Conservation (phyloP, 2,797 vertebrate species). For the Lophius americanus region DNA sequence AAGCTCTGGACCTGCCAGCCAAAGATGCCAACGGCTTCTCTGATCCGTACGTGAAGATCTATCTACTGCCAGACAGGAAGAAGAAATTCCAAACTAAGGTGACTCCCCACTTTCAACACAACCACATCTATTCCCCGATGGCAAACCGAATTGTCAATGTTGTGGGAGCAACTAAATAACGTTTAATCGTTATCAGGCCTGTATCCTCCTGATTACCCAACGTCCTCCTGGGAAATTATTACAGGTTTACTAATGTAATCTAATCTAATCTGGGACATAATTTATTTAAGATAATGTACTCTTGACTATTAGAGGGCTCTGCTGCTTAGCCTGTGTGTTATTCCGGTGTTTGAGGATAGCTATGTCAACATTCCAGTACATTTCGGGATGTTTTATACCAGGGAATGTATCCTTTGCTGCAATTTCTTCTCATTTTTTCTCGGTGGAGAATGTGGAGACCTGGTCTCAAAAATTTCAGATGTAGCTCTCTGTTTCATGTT, state of each 20-base stretch:
- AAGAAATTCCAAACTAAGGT: slow-evolving; percentile 97
- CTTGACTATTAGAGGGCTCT: slow-evolving; percentile 19
- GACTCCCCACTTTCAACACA: slow-evolving; percentile 8
- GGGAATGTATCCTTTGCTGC: slow-evolving; percentile 24
- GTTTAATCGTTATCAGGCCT: not conserved
- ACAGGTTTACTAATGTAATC: slow-evolving; percentile 42
- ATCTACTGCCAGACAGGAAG: slow-evolving; percentile 94
- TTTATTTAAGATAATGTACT: slow-evolving; percentile 52
- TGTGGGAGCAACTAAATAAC: not conserved
- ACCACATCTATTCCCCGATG: not conserved
- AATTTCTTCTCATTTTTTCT: slow-evolving; percentile 44
- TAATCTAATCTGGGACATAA: slow-evolving; percentile 55
- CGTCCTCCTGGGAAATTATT: slow-evolving; percentile 37
- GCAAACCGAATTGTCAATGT: not conserved
- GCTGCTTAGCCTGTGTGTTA: slow-evolving; percentile 32
- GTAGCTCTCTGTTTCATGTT: slow-evolving; percentile 19
- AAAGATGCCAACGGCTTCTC: slow-evolving; percentile 94
- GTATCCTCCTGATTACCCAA: slow-evolving; percentile 17
- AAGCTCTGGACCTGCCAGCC: slow-evolving; percentile 91
- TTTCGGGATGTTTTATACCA: slow-evolving; percentile 45
- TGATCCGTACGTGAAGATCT: slow-evolving; percentile 94
- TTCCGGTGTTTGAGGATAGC: slow-evolving; percentile 46
- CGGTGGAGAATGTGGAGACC: slow-evolving; percentile 23
- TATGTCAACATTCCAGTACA: slow-evolving; percentile 55
- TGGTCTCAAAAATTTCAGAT: slow-evolving; percentile 31